Evolutionary conservation across 2,797 vertebrate species (phyloP), one percentile per base, ranked within the genome.

Genomic region (Smutsia temminckii): DNA sequence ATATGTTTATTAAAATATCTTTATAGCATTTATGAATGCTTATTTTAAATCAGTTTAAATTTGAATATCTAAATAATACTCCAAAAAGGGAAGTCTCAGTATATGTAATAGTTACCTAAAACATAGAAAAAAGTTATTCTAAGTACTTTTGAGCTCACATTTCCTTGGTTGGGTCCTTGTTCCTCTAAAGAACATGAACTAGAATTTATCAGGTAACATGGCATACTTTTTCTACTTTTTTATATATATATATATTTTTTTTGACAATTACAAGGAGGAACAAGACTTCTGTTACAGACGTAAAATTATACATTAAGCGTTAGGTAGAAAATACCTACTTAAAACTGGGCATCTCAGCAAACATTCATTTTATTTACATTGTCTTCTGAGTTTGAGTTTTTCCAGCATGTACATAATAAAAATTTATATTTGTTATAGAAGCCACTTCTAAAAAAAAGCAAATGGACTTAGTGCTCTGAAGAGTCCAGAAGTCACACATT

Each of bases 381-480:
- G 40, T 37, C 18, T 75, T 51, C 64, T 68, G 51, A 85, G 80
- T 93, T 92, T 53, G 29, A 85, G 12, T 83, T 85, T 59, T 79
- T 63, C 37, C 27, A 84, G 27, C 53, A 77, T 66, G 53, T 81
- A 90, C 63, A 81, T 77, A 46, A 46, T 51, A 92, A 95, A 94
- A 95, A 37, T 34, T 57, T 85, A 71, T 42, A 21, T 91, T n/a
- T 72, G 46, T 95, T 79, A 87, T 5, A 87, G 69, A 91, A 93
- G 63, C 37, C 78, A 23, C 75, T 94, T 91, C 75, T 92, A 78
- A 88, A 95, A 96, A 88, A 95, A 96, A 53, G 53, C 23, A 89
- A 96, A 68, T 53, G 17, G 42, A 85, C 13, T 23, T 68, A 61
- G 51, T 63, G 18, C 40, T 75, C 57, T 84, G 57, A 90, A 92